Base-by-base conservation (phyloP, 2,888 invertebrate genomes). In the Ischnus inquisitorius region DNA sequence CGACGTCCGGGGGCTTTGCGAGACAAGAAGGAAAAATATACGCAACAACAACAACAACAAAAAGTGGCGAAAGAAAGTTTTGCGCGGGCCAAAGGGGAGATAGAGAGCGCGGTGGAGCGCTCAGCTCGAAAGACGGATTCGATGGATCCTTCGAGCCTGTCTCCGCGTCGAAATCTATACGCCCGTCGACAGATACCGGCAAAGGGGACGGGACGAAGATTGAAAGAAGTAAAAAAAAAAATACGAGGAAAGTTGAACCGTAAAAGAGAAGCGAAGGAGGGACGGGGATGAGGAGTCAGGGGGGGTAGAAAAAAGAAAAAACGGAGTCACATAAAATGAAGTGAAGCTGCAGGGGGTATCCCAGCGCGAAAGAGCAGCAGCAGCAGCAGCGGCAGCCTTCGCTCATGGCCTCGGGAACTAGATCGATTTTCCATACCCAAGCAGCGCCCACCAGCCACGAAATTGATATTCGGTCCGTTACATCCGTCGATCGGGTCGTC, bases 401-500 rank as follows among this genome's bases (percentile, higher is more conserved):
- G 25, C 41, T 43, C 25, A 10, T 72, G 57, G 60, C 72, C 60
- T n/a, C 57, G 41, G 60, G 28, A 12, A 43, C 43, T 4, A 34
- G 72, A 72, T 72, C 72, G 72, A 72, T 72, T 72, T 72, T 60
- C 60, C 60, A 74, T 74, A 48, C 48, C 46, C 74, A 46, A 48
- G 46, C 34, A 62, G 19, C 34, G 25, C 60, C 28, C 74, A 19
- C 34, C 62, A 34, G 74, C 60, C 62, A 62, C 74, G 74, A 74
- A 74, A 74, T 74, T 74, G 74, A 74, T 74, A 74, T 74, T 74
- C 74, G 74, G 74, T 74, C 74, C 74, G 74, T 74, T 74, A 74
- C 74, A 74, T 62, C 48, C 74, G 62, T 62, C 34, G 74, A 74
- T 74, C 62, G 60, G 72, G 16, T 62, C 60, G 46, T 62, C 74